These are phyloP conservation scores for Lanius collurio DNA, from an alignment of 2,113 vertebrate species.

Conservation along the genomic window DNA sequence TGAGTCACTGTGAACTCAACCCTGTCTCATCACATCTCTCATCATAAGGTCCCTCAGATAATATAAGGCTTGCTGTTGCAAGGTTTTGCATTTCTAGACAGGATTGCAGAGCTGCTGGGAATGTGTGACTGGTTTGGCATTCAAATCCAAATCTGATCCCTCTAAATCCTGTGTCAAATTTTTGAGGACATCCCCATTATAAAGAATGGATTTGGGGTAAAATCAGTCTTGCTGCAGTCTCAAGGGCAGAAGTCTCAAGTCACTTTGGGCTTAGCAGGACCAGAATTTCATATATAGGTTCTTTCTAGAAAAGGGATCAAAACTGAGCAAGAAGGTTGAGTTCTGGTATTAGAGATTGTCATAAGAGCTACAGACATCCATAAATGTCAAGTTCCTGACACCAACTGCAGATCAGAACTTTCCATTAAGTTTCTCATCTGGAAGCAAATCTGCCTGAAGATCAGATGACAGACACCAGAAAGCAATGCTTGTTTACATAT, in stretches of 20 bases:
- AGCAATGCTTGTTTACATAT: constrained; percentile 18
- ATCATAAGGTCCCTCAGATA: not conserved
- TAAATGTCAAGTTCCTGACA: constrained; percentile 43
- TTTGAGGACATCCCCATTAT: not conserved
- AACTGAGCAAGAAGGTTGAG: not conserved
- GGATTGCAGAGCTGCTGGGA: not conserved
- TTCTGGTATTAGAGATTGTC: not conserved
- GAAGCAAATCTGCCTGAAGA: constrained; percentile 1
- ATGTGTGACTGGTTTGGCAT: not conserved
- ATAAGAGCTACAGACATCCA: not conserved
- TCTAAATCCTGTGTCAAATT: not conserved
- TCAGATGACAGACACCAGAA: constrained; percentile 36
- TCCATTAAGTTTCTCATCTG: constrained; percentile 29
- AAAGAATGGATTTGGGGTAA: not conserved
- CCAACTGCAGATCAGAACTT: constrained; percentile 34
- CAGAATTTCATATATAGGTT: not conserved
- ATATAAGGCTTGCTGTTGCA: not conserved
- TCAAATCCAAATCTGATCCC: not conserved
- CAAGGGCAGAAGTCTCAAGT: not conserved
- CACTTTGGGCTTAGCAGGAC: not conserved
- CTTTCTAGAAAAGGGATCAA: not conserved
- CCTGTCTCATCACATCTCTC: fast-evolving
- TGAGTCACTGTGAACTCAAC: not conserved
- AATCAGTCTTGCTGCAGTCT: not conserved
- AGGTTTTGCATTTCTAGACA: not conserved